Conservation (phyloP, 1,140 invertebrate genomes). For the Mylabris phalerata region DNA sequence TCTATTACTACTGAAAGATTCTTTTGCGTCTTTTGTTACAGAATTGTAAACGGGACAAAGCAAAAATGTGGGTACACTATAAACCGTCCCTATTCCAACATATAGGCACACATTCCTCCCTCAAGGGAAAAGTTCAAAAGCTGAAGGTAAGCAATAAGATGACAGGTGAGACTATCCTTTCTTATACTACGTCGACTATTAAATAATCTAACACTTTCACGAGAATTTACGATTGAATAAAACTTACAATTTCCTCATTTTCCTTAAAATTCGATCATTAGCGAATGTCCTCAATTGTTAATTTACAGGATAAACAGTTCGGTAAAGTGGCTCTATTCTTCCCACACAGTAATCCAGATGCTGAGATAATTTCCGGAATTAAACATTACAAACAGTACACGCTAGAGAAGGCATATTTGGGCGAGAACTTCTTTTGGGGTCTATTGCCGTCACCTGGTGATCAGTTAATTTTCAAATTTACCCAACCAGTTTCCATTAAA, state of each 20-base stretch:
- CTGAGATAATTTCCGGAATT: constrained; percentile 67
- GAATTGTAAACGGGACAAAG: constrained; percentile 76
- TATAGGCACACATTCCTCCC: constrained; percentile 89
- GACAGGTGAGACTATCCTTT: background rate
- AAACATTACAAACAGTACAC: constrained; percentile 80
- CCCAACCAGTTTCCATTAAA: constrained; percentile 65
- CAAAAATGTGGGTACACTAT: constrained; percentile 77
- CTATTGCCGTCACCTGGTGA: constrained; percentile 78
- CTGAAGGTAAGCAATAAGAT: constrained; percentile 63
- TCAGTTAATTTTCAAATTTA: constrained; percentile 74
- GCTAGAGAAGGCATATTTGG: constrained; percentile 75
- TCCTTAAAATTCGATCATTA: too few relatives aligned
- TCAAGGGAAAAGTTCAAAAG: constrained; percentile 96
- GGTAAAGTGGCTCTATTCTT: constrained; percentile 79
- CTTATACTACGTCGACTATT: too few relatives aligned
- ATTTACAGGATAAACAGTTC: constrained; percentile 80
- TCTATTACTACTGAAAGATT: too few relatives aligned
- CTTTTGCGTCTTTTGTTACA: constrained; percentile 36
- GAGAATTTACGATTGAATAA: too few relatives aligned
- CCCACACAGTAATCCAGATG: constrained; percentile 74
- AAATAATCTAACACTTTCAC: too few relatives aligned
- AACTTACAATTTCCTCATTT: too few relatives aligned
- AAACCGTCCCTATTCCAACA: constrained; percentile 94
- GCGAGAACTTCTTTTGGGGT: constrained; percentile 91
- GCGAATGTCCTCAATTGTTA: background rate